A percentile compares a stretch with the other conserved stretches of the same genome.
phyloP scores from a whole-genome alignment of 2,888 invertebrate species.

The Leptodirus hochenwartii region DNA sequence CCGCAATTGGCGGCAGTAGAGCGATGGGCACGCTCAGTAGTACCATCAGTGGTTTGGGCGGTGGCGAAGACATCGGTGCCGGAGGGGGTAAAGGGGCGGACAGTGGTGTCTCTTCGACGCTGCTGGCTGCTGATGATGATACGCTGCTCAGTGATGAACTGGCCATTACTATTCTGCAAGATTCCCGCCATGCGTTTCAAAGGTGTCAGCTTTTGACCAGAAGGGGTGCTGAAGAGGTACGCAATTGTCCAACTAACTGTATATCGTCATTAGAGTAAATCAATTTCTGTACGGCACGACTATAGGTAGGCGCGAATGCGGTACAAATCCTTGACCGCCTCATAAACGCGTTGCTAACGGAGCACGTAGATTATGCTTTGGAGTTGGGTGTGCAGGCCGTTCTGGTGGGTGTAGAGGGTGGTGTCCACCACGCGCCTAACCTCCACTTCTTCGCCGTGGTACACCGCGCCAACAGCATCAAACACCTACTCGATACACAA shows the following conservation, averaged over 20 bases:
- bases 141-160: constrained; percentile 91
- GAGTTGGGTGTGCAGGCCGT: constrained; percentile 82
- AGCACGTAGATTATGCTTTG: constrained; percentile 93
- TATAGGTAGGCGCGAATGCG: too few species aligned
- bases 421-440: constrained; percentile 52
- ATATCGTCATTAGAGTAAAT: too few species aligned
- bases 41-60: too few species aligned
- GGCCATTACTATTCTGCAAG: constrained; percentile 77
- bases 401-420: constrained; percentile 72
- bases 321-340: constrained; percentile 68
- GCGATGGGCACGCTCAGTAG: too few species aligned
- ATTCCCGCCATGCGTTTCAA: constrained; percentile 77
- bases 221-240: too few species aligned
- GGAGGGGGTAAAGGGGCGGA: too few species aligned
- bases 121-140: constrained; percentile 91
- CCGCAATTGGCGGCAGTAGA: constrained; percentile 80
- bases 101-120: too few species aligned
- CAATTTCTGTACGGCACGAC: too few species aligned
- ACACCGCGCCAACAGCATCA: constrained; percentile 83
- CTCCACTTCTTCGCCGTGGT: constrained; percentile 88
- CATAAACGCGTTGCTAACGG: constrained; percentile 65
- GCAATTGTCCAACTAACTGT: too few species aligned
- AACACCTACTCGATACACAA: constrained; percentile 83
- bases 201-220: constrained; percentile 69
- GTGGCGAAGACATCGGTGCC: too few species aligned